phyloP scores from a whole-genome alignment of 2,888 invertebrate species.

The Molanna angustata region DNA sequence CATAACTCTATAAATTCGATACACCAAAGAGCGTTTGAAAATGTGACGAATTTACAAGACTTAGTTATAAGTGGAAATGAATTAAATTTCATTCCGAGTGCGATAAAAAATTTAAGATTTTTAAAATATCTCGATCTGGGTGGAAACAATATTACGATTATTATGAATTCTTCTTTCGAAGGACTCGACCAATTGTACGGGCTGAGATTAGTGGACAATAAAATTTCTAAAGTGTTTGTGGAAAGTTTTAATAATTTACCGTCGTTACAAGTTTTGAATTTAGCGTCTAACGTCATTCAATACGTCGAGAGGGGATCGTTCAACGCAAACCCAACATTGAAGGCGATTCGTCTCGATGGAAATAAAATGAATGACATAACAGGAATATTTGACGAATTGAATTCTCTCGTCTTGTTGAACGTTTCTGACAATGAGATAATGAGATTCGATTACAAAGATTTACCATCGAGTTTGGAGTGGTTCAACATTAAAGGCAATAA shows the following conservation, averaged over 20 bases:
- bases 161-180: constrained; percentile 69
- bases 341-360: constrained; percentile 72
- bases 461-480: constrained; percentile 73
- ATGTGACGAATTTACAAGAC: constrained; percentile 74
- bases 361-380: constrained; percentile 72
- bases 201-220: constrained; percentile 77
- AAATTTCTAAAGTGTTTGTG: constrained; percentile 68
- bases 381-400: constrained; percentile 68
- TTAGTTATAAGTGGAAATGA: constrained; percentile 70
- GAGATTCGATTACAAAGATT: constrained; percentile 73
- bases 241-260: constrained; percentile 72
- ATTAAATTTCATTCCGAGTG: constrained; percentile 63
- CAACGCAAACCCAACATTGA: constrained; percentile 66
- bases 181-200: constrained; percentile 72
- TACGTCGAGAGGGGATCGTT: constrained; percentile 72
- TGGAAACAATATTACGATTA: constrained; percentile 71
- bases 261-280: constrained; percentile 74
- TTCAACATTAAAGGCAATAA: constrained; percentile 76
- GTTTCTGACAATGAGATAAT: constrained; percentile 73
- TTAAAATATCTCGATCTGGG: constrained; percentile 77
- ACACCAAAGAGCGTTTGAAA: constrained; percentile 69
- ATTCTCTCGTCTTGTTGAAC: constrained; percentile 74
- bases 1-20: constrained; percentile 68
- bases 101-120: constrained; percentile 64
- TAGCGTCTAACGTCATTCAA: constrained; percentile 75